phyloP scores from a whole-genome alignment of 2,797 vertebrate genomes.

The Cuculus canorus region DNA sequence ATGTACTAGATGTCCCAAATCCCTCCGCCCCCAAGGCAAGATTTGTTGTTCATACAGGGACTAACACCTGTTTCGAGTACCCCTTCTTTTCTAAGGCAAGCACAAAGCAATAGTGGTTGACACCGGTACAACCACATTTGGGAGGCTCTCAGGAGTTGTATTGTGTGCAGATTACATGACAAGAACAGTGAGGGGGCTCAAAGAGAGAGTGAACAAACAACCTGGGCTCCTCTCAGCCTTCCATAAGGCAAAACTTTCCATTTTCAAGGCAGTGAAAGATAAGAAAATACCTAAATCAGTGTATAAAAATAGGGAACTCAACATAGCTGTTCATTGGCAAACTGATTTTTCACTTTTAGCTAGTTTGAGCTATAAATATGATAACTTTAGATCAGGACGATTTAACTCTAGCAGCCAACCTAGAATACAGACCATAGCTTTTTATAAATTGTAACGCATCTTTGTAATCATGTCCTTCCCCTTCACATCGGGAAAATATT shows the following conservation, averaged over 20 bases:
- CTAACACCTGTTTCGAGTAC: neutral
- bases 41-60: neutral
- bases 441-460: neutral
- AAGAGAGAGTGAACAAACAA: neutral
- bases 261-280: neutral
- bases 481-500: neutral
- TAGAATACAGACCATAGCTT: neutral
- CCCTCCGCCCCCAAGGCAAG: neutral
- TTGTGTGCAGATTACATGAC: neutral
- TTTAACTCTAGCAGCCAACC: neutral
- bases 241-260: neutral
- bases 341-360: neutral
- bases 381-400: neutral
- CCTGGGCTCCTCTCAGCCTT: neutral
- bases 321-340: neutral
- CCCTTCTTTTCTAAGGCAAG: neutral
- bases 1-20: neutral
- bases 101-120: neutral
- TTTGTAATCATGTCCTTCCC: neutral
- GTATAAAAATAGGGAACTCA: neutral
- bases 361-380: neutral
- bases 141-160: neutral
- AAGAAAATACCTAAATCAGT: neutral
- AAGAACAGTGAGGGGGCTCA: neutral
- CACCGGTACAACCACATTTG: neutral